Conservation (phyloP, 2,888 invertebrate genomes). For the Polyommatus iphigenia region DNA sequence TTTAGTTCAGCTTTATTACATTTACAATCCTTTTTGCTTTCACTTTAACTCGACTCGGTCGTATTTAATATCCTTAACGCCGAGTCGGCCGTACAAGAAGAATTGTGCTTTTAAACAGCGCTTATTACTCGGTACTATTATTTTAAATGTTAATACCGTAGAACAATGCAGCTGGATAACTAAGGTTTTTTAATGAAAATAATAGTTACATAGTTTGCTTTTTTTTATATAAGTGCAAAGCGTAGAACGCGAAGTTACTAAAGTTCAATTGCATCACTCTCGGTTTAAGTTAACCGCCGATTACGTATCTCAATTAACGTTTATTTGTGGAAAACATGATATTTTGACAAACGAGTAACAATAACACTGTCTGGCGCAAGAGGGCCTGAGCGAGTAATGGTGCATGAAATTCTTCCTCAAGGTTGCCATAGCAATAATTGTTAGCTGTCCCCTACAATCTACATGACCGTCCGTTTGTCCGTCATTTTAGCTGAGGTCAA, state of each 20-base stretch:
- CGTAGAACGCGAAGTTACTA: too few relatives aligned
- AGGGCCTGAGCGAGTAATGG: not conserved
- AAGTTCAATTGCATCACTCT: too few relatives aligned
- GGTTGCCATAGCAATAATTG: not conserved
- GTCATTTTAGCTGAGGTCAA: not conserved
- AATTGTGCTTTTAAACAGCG: not conserved
- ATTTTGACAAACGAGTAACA: not conserved
- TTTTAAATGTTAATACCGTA: not conserved
- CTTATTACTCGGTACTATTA: not conserved
- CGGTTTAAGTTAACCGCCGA: too few relatives aligned
- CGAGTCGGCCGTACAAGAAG: not conserved
- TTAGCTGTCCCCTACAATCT: not conserved
- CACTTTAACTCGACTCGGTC: not conserved
- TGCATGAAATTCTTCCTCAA: not conserved
- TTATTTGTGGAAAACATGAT: too few relatives aligned
- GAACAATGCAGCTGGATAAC: not conserved
- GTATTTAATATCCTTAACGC: conserved; percentile 3
- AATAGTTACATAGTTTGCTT: not conserved
- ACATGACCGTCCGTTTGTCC: not conserved
- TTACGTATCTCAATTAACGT: too few relatives aligned
- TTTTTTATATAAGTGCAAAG: not conserved
- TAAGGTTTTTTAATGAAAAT: not conserved
- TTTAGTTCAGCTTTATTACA: conserved; percentile 16
- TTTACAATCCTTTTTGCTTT: conserved; percentile 13
- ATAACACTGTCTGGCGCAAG: not conserved